Conservation (phyloP, 2,888 invertebrate genomes). For the Lasioglossum oenotherae region DNA sequence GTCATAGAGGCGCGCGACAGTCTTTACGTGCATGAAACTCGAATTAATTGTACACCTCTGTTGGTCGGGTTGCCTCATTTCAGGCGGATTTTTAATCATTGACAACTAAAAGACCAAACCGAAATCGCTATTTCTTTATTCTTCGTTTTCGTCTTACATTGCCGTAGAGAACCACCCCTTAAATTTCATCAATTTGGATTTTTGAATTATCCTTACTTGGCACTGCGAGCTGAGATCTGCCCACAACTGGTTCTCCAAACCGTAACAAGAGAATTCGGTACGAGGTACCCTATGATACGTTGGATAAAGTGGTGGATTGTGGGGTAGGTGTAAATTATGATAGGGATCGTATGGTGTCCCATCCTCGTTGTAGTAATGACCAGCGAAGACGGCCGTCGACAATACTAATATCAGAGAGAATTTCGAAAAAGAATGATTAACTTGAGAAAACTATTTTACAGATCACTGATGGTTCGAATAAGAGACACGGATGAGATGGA, state of each 20-base stretch:
- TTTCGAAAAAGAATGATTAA: neutral
- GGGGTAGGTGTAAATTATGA: conserved; percentile 86
- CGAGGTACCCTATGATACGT: conserved; percentile 83
- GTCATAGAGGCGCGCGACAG: no score
- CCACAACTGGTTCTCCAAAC: conserved; percentile 84
- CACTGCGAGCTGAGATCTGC: conserved; percentile 86
- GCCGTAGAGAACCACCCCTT: no score
- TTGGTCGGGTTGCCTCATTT: no score
- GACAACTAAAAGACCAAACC: no score
- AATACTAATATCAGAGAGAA: conserved; percentile 4
- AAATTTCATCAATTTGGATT: neutral
- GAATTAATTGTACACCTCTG: no score
- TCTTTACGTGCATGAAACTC: no score
- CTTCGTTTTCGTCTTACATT: no score
- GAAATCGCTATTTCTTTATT: no score
- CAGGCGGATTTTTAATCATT: neutral
- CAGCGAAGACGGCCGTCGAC: conserved; percentile 43
- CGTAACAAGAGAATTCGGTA: conserved; percentile 85
- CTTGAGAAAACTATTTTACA: neutral
- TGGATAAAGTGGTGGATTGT: conserved; percentile 86
- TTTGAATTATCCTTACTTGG: conserved; percentile 81
- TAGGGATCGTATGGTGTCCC: conserved; percentile 85
- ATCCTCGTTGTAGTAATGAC: conserved; percentile 71
- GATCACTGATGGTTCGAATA: no score
- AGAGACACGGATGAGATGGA: no score